These are phyloP conservation scores for Athene cunicularia DNA, from an alignment of 2,113 vertebrate species.

Conservation along the genomic window DNA sequence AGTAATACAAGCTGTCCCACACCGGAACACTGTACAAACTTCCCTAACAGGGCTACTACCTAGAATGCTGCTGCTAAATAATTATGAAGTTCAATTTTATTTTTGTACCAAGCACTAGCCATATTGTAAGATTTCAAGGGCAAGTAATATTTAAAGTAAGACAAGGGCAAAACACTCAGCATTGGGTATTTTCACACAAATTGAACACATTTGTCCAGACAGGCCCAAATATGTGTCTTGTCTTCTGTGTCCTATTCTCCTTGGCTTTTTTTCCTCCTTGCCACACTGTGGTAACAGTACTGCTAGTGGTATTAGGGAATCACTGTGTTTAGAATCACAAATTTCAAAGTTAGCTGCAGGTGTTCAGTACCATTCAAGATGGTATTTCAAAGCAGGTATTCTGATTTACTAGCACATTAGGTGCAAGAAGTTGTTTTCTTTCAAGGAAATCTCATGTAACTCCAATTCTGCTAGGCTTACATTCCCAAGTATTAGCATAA, in stretches of 20 bases:
- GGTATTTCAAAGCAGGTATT: not conserved
- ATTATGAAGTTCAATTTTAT: not conserved
- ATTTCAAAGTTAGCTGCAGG: not conserved
- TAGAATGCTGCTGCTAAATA: not conserved
- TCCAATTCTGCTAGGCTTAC: not conserved
- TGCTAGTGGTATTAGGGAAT: not conserved
- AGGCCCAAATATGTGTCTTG: not conserved
- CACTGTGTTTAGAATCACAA: not conserved
- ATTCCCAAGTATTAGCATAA: not conserved
- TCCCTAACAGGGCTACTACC: not conserved
- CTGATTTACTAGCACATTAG: not conserved
- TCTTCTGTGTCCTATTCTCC: not conserved
- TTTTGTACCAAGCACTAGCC: not conserved
- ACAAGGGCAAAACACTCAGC: not conserved
- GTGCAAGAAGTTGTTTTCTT: not conserved
- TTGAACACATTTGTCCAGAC: not conserved
- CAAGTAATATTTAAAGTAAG: not conserved
- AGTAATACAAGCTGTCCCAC: not conserved
- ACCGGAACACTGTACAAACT: not conserved
- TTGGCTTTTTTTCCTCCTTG: not conserved
- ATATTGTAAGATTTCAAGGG: not conserved
- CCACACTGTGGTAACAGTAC: not conserved
- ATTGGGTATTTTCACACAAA: not conserved
- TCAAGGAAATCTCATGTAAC: not conserved
- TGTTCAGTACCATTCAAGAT: not conserved